Conservation (phyloP, 2,888 invertebrate species). For the Tromatobia lineatoria region DNA sequence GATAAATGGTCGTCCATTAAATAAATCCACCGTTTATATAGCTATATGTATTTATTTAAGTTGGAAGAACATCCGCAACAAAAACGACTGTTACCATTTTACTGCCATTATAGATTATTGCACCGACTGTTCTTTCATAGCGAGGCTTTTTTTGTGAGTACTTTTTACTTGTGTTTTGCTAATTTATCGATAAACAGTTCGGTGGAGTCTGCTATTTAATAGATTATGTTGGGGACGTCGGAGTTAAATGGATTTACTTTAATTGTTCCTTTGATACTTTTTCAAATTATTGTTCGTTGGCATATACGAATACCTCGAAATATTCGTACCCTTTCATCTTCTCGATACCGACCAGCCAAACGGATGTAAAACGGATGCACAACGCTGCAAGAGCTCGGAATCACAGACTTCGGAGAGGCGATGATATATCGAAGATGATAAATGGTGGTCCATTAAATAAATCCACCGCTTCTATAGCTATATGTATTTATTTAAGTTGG, state of each 20-base stretch:
- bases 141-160: conserved; percentile 3
- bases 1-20: conserved; percentile 54
- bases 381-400: conserved; percentile 25
- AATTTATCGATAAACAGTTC: background rate
- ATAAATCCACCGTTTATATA: conserved; percentile 47
- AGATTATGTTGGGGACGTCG: background rate
- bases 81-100: conserved; percentile 8
- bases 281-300: too few species aligned
- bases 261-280: too few species aligned
- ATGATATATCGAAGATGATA: conserved; percentile 45
- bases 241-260: too few species aligned
- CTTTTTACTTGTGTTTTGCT: background rate
- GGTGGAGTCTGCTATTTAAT: background rate
- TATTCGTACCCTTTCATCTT: conserved; percentile 65
- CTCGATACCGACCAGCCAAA: conserved; percentile 49
- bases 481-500: conserved; percentile 20
- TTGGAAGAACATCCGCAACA: background rate
- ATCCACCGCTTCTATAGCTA: conserved; percentile 37
- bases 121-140: background rate
- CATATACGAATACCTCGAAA: too few species aligned
- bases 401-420: conserved; percentile 41
- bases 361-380: conserved; percentile 60
- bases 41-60: conserved; percentile 18
- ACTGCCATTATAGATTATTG: background rate
- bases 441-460: conserved; percentile 57